Evolutionary conservation across 2,888 invertebrate genomes (phyloP), one percentile per base, ranked within the genome.

Genomic region (Brachypalpus laphriformis): DNA sequence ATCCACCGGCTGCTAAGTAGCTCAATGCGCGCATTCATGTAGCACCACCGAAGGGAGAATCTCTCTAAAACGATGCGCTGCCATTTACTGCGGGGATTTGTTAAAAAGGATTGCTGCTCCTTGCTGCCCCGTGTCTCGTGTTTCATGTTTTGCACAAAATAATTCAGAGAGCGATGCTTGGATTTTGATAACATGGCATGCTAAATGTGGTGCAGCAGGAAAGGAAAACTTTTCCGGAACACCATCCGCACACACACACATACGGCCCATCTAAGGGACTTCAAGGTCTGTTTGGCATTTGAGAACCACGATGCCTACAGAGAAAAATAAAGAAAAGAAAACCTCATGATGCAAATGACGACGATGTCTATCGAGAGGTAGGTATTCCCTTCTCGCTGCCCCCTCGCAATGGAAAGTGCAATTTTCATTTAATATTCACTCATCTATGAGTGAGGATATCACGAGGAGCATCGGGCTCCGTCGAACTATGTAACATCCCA

Each of bases 211-310:
- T 75, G 74, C 80, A 85, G 59, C 56, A 57, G 34, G 40, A 57
- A 65, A 54, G 68, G 40, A 75, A 61, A 37, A 57, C 74, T 59
- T 70, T 80, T 80, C 83, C 83, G 83, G 81, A 81, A 85, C 70
- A 80, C 66, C 61, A 70, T 63, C n/a, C 9, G 22, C 49, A 61
- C 45, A 72, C 65, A 20, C 25, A 1, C 7, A 20, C 9, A 6
- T 25, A 25, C 18, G 31, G 20, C 37, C 20, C 25, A 20, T 34
- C 40, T 54, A 16, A n/a, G 51, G 16, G 59, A 40, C 85, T 81
- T 85, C 85, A 80, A 85, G 81, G 85, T 85, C 81, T 81, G 80
- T 85, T 83, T 83, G 74, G 83, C 63, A 83, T 83, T 83, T 80
- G 7, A 74, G 74, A 65, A 65, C 81, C 66, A 63, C 37, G 63